Conservation (phyloP, 1,140 invertebrate species). For the Bombyx mandarina region DNA sequence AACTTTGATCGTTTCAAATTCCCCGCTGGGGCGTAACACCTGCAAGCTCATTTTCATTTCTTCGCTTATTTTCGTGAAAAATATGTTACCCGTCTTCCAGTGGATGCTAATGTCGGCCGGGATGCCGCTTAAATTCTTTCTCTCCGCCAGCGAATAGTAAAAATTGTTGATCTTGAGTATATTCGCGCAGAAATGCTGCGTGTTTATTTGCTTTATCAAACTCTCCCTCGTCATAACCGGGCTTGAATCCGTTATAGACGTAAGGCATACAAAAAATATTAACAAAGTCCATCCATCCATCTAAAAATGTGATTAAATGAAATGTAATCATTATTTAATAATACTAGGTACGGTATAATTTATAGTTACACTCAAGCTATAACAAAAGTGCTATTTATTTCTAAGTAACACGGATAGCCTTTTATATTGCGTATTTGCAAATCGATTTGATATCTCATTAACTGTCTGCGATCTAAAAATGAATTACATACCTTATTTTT, state of each 20-base stretch:
- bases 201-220: conserved; percentile 22
- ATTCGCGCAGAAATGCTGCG: conserved; percentile 31
- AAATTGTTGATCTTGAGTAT: conserved; percentile 44
- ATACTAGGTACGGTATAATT: too few species aligned
- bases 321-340: too few species aligned
- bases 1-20: conserved; percentile 45
- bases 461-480: too few species aligned
- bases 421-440: too few species aligned
- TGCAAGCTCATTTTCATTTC: conserved; percentile 59
- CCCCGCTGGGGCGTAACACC: conserved; percentile 36
- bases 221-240: conserved; percentile 40
- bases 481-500: too few species aligned
- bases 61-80: conserved; percentile 51
- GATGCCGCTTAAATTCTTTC: conserved; percentile 36
- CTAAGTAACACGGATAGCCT: too few species aligned
- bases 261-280: conserved; percentile 15
- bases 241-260: conserved; percentile 14
- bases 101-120: conserved; percentile 57
- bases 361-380: too few species aligned
- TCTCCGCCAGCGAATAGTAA: conserved; percentile 39
- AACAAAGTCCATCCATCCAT: conserved; percentile 25
- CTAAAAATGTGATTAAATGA: conserved; percentile 26
- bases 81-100: conserved; percentile 54
- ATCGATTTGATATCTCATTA: too few species aligned
- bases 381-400: too few species aligned